These are phyloP conservation scores for Osmerus mordax DNA, from an alignment of 2,113 vertebrate genomes.

Conservation along the genomic window DNA sequence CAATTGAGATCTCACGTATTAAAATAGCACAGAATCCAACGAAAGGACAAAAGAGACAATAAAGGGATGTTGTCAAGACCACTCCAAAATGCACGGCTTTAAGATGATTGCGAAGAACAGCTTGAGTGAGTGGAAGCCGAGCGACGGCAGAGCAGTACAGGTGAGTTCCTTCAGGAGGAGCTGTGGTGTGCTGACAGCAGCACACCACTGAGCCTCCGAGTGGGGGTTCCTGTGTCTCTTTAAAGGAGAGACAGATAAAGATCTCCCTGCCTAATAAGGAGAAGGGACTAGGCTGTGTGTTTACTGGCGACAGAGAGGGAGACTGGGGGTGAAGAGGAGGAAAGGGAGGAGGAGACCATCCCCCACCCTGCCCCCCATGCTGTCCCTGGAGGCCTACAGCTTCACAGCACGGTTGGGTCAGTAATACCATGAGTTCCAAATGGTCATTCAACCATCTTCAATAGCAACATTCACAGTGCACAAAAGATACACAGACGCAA, in stretches of 20 bases:
- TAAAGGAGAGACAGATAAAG: slow-evolving; percentile 50
- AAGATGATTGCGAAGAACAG: too few relatives aligned
- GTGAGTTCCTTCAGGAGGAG: not conserved
- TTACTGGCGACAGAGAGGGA: slow-evolving; percentile 46
- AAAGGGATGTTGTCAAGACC: too few relatives aligned
- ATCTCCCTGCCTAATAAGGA: slow-evolving; percentile 61
- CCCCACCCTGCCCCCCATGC: too few relatives aligned
- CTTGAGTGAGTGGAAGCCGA: too few relatives aligned
- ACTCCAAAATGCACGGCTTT: too few relatives aligned
- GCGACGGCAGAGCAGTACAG: too few relatives aligned
- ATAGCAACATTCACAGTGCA: not conserved
- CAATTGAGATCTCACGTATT: too few relatives aligned
- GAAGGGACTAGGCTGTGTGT: slow-evolving; percentile 42
- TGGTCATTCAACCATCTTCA: slow-evolving; percentile 26
- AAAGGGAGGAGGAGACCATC: not conserved
- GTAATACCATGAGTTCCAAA: slow-evolving; percentile 27
- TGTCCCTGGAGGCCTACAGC: too few relatives aligned
- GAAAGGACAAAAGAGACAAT: too few relatives aligned
- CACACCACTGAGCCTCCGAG: slow-evolving; percentile 6
- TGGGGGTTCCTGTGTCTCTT: slow-evolving; percentile 39
- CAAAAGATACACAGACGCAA: slow-evolving; percentile 20
- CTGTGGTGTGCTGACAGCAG: not conserved
- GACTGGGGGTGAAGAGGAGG: not conserved
- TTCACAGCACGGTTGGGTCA: too few relatives aligned
- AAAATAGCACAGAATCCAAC: too few relatives aligned